These are phyloP conservation scores for Brachyptera risi DNA, from an alignment of 2,888 invertebrate genomes.

Conservation along the genomic window DNA sequence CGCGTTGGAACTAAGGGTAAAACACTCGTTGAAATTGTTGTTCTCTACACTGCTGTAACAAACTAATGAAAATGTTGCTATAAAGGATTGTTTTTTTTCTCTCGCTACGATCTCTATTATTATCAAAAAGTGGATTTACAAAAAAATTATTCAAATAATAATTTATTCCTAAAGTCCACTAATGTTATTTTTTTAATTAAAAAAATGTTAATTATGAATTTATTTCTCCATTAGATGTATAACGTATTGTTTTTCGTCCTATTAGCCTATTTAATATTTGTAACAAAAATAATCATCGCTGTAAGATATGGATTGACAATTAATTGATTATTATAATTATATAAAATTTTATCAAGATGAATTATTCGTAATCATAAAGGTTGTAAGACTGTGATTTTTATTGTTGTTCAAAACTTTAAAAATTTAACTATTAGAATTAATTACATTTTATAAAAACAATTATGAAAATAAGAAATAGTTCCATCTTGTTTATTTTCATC, in stretches of 20 bases:
- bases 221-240: no score
- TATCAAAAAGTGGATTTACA: neutral
- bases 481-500: no score
- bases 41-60: no score
- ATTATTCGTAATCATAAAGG: neutral
- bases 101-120: neutral
- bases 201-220: no score
- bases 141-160: neutral
- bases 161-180: neutral
- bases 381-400: constrained; percentile 28
- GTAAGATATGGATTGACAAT: neutral
- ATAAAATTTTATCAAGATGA: neutral
- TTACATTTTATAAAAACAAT: constrained; percentile 9
- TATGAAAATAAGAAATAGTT: no score
- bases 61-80: no score
- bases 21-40: no score
- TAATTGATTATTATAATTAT: neutral
- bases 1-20: no score
- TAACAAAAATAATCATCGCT: neutral
- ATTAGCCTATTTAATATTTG: neutral
- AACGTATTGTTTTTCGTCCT: neutral
- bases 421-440: constrained; percentile 18
- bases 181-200: no score
- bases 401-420: constrained; percentile 24
- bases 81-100: no score